These are phyloP conservation scores for Caenorhabditis zanzibari DNA, from an alignment of 2,888 invertebrate genomes.

Conservation along the genomic window DNA sequence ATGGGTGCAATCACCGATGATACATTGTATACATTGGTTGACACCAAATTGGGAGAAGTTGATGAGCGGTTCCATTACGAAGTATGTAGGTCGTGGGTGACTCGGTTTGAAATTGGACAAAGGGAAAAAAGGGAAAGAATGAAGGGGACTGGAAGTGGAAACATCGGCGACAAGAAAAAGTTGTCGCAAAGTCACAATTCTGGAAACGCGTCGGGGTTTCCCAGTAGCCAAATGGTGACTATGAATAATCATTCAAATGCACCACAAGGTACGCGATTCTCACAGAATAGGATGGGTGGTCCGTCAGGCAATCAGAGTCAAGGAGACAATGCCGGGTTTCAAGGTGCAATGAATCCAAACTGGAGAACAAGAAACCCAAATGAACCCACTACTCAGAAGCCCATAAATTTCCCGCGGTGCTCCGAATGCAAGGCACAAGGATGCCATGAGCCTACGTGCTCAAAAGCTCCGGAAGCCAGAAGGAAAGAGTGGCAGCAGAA, in stretches of 20 bases:
- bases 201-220: too few species aligned
- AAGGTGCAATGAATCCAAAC: too few species aligned
- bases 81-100: not conserved
- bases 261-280: too few species aligned
- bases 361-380: not conserved
- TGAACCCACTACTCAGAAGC: not conserved
- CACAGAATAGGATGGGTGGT: too few species aligned
- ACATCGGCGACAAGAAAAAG: too few species aligned
- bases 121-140: not conserved
- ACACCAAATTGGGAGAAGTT: not conserved
- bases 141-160: too few species aligned
- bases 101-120: not conserved
- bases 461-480: not conserved
- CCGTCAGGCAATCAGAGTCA: too few species aligned
- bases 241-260: too few species aligned
- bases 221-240: too few species aligned
- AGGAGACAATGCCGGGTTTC: too few species aligned
- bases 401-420: not conserved
- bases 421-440: not conserved
- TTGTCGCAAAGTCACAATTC: too few species aligned
- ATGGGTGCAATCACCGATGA: not conserved
- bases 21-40: not conserved
- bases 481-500: not conserved
- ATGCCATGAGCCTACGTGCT: not conserved
- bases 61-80: not conserved